A percentile compares a stretch with the other conserved stretches of the same genome.
Conservation (phyloP, 1,140 invertebrate genomes). For the Platorchestia sp. region DNA sequence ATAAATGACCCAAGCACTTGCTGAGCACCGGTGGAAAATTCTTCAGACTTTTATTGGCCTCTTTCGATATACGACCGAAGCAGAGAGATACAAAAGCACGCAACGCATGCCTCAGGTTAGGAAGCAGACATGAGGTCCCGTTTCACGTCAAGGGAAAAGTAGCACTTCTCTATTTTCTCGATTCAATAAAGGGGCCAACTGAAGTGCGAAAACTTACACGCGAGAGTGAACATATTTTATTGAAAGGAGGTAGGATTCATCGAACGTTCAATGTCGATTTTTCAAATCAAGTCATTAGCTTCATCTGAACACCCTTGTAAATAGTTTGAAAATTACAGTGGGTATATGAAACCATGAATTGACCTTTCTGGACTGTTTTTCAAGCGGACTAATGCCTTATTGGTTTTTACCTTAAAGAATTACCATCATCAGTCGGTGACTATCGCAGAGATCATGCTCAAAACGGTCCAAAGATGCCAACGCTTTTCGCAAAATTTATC, state of each 20-base stretch:
- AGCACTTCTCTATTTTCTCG: not conserved
- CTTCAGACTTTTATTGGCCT: constrained; percentile 26
- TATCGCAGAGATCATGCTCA: not conserved
- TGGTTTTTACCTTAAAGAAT: too few species aligned
- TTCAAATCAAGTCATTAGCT: not conserved
- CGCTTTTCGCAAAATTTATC: not conserved
- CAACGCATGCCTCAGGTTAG: not conserved
- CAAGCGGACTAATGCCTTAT: too few species aligned
- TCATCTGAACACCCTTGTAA: not conserved
- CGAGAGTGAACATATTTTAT: not conserved
- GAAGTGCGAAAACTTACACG: not conserved
- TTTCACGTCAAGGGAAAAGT: not conserved
- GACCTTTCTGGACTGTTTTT: not conserved
- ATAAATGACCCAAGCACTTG: constrained; percentile 37
- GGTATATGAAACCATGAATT: not conserved
- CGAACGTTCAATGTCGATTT: not conserved
- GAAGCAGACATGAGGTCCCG: not conserved
- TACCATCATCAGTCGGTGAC: too few species aligned
- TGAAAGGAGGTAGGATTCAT: not conserved
- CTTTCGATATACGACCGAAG: not conserved
- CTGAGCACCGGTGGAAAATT: constrained; percentile 41
- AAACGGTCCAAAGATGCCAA: not conserved
- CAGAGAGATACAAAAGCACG: not conserved
- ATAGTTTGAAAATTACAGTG: not conserved
- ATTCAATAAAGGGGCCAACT: not conserved